Conservation (phyloP, 2,797 vertebrate species). For the Epinephelus coioides region DNA sequence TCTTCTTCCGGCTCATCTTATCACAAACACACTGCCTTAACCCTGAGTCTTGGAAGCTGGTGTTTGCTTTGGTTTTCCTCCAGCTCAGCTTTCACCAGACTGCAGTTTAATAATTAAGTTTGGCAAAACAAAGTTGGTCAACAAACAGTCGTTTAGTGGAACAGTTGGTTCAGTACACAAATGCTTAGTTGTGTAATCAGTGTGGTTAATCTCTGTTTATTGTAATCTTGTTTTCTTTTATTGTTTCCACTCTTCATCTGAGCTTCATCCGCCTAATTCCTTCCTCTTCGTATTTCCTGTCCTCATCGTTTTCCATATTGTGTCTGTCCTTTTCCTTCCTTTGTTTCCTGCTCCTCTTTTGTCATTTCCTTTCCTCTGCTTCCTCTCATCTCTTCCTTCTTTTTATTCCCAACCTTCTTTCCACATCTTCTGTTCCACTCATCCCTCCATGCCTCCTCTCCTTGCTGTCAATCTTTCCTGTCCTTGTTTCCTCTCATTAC, state of each 20-base stretch:
- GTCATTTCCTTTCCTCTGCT: neutral
- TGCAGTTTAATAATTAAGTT: neutral
- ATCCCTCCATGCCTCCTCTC: neutral
- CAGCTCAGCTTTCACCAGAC: neutral
- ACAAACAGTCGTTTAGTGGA: conserved; percentile 5
- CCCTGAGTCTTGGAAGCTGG: neutral
- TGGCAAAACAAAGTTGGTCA: conserved; percentile 8
- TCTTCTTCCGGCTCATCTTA: neutral
- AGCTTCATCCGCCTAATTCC: too few relatives aligned
- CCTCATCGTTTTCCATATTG: too few relatives aligned
- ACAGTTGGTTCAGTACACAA: conserved; percentile 22
- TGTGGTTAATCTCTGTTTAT: conserved; percentile 17
- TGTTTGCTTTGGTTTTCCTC: neutral
- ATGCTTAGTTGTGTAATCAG: conserved; percentile 17
- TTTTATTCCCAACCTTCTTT: neutral
- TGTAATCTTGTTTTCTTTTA: neutral
- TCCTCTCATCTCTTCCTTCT: neutral
- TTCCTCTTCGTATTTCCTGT: too few relatives aligned
- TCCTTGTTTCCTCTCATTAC: conserved; percentile 2
- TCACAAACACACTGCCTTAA: too few relatives aligned
- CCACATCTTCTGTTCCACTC: too few relatives aligned
- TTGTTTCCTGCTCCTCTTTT: neutral
- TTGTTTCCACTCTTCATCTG: neutral
- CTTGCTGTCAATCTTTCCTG: neutral
- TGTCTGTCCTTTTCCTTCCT: too few relatives aligned